phyloP scores from a whole-genome alignment of 2,888 invertebrate species.

The Panzeria rudis region DNA sequence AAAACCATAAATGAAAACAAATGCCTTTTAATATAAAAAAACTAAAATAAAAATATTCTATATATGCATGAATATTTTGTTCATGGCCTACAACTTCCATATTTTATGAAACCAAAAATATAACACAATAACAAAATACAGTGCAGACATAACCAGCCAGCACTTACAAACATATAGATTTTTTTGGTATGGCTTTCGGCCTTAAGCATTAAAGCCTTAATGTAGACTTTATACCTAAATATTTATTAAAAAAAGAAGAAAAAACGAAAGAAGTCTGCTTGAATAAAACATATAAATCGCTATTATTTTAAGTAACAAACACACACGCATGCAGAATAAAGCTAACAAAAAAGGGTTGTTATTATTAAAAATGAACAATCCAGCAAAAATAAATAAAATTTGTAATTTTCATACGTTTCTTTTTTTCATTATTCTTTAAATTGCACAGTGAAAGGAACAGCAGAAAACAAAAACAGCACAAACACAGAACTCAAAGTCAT shows the following conservation, averaged over 20 bases:
- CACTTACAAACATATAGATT: conserved; percentile 24
- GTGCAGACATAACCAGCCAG: conserved; percentile 54
- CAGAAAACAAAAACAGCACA: conserved; percentile 20
- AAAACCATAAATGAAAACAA: conserved; percentile 62
- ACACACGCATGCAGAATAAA: neutral
- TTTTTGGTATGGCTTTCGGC: conserved; percentile 55
- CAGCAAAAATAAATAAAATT: conserved; percentile 55
- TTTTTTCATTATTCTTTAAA: conserved; percentile 45
- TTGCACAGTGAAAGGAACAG: conserved; percentile 31
- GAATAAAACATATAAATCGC: conserved; percentile 64
- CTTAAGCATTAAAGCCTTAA: conserved; percentile 72
- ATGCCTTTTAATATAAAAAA: conserved; percentile 48
- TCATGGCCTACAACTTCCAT: conserved; percentile 71
- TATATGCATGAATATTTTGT: conserved; percentile 54
- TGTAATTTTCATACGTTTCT: conserved; percentile 67
- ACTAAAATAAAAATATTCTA: conserved; percentile 12
- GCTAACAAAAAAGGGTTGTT: conserved; percentile 65
- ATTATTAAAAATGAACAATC: conserved; percentile 67
- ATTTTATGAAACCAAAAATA: conserved; percentile 43
- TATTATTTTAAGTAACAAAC: conserved; percentile 60
- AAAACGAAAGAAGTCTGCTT: conserved; percentile 47
- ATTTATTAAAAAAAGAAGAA: conserved; percentile 13
- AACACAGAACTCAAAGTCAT: conserved; percentile 66
- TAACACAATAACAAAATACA: conserved; percentile 54
- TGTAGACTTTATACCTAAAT: conserved; percentile 68